Conservation (phyloP, 2,113 vertebrate species). For the Seriola rivoliana region DNA sequence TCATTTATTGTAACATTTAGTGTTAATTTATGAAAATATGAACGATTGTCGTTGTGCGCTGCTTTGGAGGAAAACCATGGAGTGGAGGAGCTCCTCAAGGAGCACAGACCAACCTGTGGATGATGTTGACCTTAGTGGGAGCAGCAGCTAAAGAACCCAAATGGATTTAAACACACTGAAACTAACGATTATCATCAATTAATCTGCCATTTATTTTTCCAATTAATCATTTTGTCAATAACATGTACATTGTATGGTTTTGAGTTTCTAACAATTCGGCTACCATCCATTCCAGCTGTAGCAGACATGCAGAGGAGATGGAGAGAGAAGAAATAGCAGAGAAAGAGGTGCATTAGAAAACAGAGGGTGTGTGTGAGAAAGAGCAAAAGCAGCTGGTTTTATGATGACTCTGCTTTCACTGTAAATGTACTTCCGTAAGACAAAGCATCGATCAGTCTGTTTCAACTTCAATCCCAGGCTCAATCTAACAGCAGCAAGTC, state of each 20-base stretch:
- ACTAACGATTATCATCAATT: background rate
- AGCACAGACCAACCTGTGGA: constrained; percentile 23
- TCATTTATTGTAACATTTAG: constrained; percentile 30
- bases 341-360: background rate
- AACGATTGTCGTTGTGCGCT: background rate
- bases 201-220: background rate
- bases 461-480: constrained; percentile 27
- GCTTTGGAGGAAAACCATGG: background rate
- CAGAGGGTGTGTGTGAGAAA: background rate
- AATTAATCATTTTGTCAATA: background rate
- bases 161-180: background rate
- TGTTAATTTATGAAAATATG: constrained; percentile 30
- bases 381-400: constrained; percentile 12
- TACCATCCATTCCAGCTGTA: background rate
- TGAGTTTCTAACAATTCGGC: too few relatives aligned
- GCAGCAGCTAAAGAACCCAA: constrained; percentile 14
- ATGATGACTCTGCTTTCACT: constrained; percentile 25
- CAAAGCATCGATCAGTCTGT: constrained; percentile 13
- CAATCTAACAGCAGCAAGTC: constrained; percentile 8
- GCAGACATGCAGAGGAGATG: background rate
- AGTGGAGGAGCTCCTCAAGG: background rate
- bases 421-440: background rate
- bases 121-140: constrained; percentile 23
- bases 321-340: background rate
- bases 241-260: background rate